Percentiles rank a stretch among this genome's conserved stretches.
These are phyloP conservation scores for Anhinga anhinga DNA, from an alignment of 2,113 vertebrate species.

Conservation along the genomic window DNA sequence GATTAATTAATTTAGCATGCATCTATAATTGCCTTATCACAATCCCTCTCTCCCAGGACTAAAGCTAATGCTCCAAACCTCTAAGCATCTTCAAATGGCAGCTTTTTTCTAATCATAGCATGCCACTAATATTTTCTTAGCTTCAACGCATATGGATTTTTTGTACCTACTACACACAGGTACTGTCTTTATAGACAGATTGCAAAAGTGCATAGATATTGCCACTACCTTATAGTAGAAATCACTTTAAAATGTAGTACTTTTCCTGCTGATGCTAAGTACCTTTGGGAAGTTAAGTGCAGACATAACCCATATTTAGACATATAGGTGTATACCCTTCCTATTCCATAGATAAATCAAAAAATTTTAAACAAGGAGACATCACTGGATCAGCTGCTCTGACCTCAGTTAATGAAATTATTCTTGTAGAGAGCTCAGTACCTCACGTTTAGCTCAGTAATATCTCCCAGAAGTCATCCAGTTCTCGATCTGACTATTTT, in stretches of 20 bases:
- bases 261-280: neutral
- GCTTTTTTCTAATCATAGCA: neutral
- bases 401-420: neutral
- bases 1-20: conserved; percentile 49
- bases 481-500: neutral
- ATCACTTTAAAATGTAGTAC: neutral
- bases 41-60: conserved; percentile 5
- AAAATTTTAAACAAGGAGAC: neutral
- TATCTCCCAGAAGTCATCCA: neutral
- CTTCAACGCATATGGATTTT: neutral
- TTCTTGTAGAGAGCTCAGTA: neutral
- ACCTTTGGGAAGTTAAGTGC: neutral
- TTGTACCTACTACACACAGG: neutral
- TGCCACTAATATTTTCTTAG: neutral
- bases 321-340: neutral
- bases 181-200: neutral
- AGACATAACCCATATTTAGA: neutral
- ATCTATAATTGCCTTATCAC: conserved; percentile 10
- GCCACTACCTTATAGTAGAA: neutral
- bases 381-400: neutral
- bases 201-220: neutral
- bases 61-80: neutral
- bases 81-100: neutral
- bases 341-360: neutral
- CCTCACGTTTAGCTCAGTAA: neutral